Conservation (phyloP, 2,797 vertebrate genomes). For the Tapirus indicus region DNA sequence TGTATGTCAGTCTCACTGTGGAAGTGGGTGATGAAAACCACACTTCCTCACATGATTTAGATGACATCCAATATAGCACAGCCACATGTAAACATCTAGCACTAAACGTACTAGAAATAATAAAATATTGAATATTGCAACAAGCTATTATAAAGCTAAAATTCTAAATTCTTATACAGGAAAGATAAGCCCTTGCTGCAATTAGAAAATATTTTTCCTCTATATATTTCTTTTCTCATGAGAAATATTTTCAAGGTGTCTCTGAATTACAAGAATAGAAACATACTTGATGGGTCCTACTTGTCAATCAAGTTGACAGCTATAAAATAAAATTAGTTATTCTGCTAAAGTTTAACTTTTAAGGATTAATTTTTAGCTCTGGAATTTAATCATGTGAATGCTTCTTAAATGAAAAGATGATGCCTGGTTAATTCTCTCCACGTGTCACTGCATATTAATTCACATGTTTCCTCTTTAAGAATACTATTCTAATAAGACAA, state of each 20-base stretch:
- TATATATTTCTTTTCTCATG: conserved; percentile 2
- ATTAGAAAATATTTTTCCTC: not conserved
- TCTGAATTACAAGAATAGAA: conserved; percentile 74
- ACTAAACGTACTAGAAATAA: not conserved
- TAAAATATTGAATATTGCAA: not conserved
- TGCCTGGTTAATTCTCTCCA: conserved; percentile 27
- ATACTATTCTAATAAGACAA: not conserved
- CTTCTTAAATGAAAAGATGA: conserved; percentile 73
- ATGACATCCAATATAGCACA: not conserved
- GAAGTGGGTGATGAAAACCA: not conserved
- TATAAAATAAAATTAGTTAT: conserved; percentile 71
- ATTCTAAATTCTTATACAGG: not conserved
- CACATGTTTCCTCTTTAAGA: not conserved
- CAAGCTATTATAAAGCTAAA: conserved; percentile 25
- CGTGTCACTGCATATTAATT: conserved; percentile 52
- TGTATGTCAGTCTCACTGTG: not conserved
- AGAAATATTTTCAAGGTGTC: conserved; percentile 67
- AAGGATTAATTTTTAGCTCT: conserved; percentile 62
- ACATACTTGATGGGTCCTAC: conserved; percentile 46
- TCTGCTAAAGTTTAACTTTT: conserved; percentile 64
- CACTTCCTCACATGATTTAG: not conserved
- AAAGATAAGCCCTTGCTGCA: not conserved
- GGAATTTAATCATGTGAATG: conserved; percentile 72
- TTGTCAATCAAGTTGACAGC: conserved; percentile 69
- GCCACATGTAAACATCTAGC: not conserved